Conservation (phyloP, 2,797 vertebrate species). For the Cuculus canorus region DNA sequence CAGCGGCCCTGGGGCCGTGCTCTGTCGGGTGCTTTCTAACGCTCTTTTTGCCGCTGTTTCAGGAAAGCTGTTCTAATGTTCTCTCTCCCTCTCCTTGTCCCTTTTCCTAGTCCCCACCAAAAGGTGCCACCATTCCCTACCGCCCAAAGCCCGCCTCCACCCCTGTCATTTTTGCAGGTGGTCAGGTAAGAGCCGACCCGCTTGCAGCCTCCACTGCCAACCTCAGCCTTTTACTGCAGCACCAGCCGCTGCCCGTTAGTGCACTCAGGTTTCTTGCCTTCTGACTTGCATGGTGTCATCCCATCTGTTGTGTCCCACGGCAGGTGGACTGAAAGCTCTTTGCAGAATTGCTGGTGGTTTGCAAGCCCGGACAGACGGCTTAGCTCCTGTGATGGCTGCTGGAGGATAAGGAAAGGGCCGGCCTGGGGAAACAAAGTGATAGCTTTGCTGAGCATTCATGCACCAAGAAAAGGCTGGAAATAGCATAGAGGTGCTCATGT, state of each 20-base stretch:
- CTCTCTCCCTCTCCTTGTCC: constrained; percentile 86
- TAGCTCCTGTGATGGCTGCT: not conserved
- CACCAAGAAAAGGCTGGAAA: not conserved
- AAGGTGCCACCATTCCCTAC: constrained; percentile 99
- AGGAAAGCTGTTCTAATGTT: constrained; percentile 81
- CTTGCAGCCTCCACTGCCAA: constrained; percentile 98
- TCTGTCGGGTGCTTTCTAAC: constrained; percentile 61
- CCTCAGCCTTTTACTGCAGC: constrained; percentile 99
- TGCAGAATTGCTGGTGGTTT: not conserved
- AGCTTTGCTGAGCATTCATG: rapidly evolving
- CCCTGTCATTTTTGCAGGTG: constrained; percentile 99
- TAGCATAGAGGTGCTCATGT: no score
- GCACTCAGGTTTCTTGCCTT: constrained; percentile 92
- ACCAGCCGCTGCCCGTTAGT: constrained; percentile 99
- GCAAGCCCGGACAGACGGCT: not conserved
- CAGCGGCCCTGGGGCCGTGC: constrained; percentile 13
- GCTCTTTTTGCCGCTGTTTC: constrained; percentile 47
- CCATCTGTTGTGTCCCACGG: constrained; percentile 24
- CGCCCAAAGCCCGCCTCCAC: constrained; percentile 99
- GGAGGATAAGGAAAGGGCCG: not conserved
- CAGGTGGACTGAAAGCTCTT: constrained; percentile 71
- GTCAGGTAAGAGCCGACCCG: constrained; percentile 99
- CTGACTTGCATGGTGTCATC: constrained; percentile 83
- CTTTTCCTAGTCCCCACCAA: constrained; percentile 97
- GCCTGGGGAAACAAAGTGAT: not conserved